Base-by-base conservation (phyloP, 2,113 vertebrate species). In the Oreochromis spilurus region DNA sequence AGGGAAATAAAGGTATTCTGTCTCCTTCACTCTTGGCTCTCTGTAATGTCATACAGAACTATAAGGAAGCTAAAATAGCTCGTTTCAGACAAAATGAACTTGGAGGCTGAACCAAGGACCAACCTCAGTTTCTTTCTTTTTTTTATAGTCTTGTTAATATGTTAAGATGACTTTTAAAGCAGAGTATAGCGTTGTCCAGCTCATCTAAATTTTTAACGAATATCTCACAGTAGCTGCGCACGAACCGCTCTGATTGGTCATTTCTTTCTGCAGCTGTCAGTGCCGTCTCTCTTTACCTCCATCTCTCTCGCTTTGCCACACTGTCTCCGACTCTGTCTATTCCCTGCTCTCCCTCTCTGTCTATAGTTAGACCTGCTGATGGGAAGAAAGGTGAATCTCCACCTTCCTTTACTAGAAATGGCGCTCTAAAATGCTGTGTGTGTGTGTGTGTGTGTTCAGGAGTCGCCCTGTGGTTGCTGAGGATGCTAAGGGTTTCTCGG, bases 401-500 rank as follows among this genome's bases (percentile, higher is more conserved):
- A 88, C 89, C 89, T 81, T 89, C 82, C 85, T 89, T 95, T 93
- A 92, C 92, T 92, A 91, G 91, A 94, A 94, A 84, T 83, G 9
- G 83, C 45, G 79, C 16, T 86, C 84, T 88, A 60, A 91, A 92
- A 84, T 79, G 72, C n/a, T 82, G 40, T 80, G 54, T 62, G 52
- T 65, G 60, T 87, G 21, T 88, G 29, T 55, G 65, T 87, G 21
- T 87, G 52, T 84, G 77, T 85, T 50, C 17, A 16, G 86, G 81
- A 91, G 91, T 92, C 45, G 81, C 89, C 89, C 84, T 87, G 87
- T 89, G 52, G 88, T 75, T 95, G 94, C 89, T 94, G 94, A 91
- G 93, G 83, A 92, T 85, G 84, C 88, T 91, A 89, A 91, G 92
- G 82, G 82, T 89, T 95, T 87, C 95, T 96, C 94, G 84, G 67